Evolutionary conservation across 2,113 vertebrate species (phyloP).

Genomic region (Daubentonia madagascariensis): DNA sequence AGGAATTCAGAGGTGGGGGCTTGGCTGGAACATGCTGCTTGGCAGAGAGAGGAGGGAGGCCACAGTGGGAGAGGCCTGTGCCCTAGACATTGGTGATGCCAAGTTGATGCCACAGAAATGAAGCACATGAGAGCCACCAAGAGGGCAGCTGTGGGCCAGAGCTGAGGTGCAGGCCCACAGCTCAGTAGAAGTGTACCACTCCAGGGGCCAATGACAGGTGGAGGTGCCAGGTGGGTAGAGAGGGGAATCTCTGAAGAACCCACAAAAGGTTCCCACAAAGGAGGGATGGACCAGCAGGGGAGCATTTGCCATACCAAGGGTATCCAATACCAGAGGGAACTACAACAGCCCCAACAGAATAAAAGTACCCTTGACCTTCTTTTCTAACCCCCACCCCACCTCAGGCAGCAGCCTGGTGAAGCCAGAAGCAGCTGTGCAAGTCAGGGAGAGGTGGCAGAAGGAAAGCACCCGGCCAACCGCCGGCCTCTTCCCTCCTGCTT

Average conservation of each 20-base stretch:
- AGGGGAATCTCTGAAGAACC: background rate
- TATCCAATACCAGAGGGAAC: background rate
- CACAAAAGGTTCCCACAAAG: background rate
- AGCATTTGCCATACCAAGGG: background rate
- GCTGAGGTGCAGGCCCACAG: background rate
- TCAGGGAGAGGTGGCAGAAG: background rate
- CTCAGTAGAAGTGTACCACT: background rate
- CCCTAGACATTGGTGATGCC: background rate
- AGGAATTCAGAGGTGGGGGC: background rate
- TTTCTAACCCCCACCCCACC: accelerated
- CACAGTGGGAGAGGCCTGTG: background rate
- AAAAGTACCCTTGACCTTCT: background rate
- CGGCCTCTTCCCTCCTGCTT: accelerated
- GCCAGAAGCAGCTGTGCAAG: no score
- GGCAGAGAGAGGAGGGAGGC: background rate
- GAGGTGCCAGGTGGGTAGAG: background rate
- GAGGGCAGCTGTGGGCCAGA: no score
- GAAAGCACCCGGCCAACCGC: accelerated
- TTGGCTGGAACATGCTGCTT: background rate
- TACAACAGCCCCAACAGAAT: background rate
- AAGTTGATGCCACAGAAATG: background rate
- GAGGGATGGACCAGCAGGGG: background rate
- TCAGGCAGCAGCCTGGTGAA: background rate
- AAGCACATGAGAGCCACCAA: background rate
- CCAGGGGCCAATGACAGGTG: no score